Percentiles rank a stretch among this genome's conserved stretches.
Conservation (phyloP, 2,888 invertebrate species). For the Phaedon cochleariae region DNA sequence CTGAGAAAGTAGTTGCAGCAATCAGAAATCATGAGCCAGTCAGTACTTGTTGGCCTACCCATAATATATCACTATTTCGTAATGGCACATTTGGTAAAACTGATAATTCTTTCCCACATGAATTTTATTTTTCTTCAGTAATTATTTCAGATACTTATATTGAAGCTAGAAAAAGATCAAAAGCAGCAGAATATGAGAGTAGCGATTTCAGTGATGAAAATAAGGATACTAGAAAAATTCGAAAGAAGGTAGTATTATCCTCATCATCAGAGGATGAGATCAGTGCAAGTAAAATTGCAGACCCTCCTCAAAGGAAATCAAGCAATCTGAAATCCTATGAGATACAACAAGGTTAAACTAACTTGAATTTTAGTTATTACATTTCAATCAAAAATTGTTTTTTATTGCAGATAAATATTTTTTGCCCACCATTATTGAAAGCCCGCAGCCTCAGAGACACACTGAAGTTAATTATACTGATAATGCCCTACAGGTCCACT, state of each 20-base stretch:
- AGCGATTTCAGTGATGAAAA: not conserved
- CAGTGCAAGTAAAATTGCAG: not conserved
- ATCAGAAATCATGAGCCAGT: not conserved
- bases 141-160: not conserved
- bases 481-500: not conserved
- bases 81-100: not conserved
- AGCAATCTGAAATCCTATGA: not conserved
- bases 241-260: not conserved
- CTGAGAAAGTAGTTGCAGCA: constrained; percentile 2
- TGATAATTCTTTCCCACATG: not conserved
- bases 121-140: not conserved
- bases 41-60: not conserved
- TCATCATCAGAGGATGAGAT: not conserved
- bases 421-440: not conserved
- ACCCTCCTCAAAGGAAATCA: not conserved
- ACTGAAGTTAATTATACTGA: not conserved
- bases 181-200: not conserved
- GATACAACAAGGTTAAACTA: not conserved
- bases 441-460: not conserved
- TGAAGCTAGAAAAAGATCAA: not conserved
- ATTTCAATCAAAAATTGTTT: not conserved
- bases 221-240: not conserved
- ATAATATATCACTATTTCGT: not conserved
- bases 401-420: not conserved
- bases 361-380: not conserved